A percentile compares a stretch with the other conserved stretches of the same genome.
These are phyloP conservation scores for Sinhomidia bicolor DNA, from an alignment of 2,888 invertebrate genomes.

Conservation along the genomic window DNA sequence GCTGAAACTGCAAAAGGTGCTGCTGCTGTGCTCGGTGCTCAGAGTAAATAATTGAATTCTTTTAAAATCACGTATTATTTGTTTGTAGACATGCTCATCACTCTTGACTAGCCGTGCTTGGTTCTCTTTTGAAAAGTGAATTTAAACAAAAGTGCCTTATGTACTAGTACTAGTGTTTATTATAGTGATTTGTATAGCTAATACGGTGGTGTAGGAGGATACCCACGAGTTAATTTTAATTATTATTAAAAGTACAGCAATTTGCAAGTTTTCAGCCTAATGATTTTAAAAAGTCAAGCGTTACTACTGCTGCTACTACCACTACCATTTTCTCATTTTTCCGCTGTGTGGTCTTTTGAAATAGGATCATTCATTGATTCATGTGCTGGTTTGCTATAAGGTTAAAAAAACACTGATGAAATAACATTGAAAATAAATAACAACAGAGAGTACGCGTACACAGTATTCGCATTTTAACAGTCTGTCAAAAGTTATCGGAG, in stretches of 20 bases:
- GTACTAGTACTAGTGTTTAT: background rate
- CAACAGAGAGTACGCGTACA: too few relatives aligned
- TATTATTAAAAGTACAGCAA: background rate
- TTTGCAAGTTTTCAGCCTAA: background rate
- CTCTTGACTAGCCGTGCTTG: background rate
- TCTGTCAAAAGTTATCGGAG: conserved; percentile 9
- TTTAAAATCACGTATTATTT: background rate
- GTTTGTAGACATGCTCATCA: background rate
- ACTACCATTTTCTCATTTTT: conserved; percentile 15
- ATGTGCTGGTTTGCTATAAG: background rate
- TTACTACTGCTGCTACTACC: background rate
- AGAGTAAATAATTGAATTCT: background rate
- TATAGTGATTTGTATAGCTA: background rate
- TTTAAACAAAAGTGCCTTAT: conserved; percentile 5
- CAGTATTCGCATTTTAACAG: too few relatives aligned
- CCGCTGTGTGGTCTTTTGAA: conserved; percentile 13
- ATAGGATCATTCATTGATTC: background rate
- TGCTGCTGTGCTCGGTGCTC: background rate
- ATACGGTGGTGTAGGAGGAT: background rate
- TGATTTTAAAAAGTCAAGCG: background rate
- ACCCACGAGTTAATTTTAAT: conserved; percentile 5
- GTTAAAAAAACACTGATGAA: conserved; percentile 10
- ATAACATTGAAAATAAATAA: conserved; percentile 9
- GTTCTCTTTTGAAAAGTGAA: background rate
- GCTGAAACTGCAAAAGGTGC: background rate